Percentiles rank a stretch among this genome's conserved stretches.
phyloP scores from a whole-genome alignment of 2,113 vertebrate genomes.

The Poeciliopsis occidentalis region DNA sequence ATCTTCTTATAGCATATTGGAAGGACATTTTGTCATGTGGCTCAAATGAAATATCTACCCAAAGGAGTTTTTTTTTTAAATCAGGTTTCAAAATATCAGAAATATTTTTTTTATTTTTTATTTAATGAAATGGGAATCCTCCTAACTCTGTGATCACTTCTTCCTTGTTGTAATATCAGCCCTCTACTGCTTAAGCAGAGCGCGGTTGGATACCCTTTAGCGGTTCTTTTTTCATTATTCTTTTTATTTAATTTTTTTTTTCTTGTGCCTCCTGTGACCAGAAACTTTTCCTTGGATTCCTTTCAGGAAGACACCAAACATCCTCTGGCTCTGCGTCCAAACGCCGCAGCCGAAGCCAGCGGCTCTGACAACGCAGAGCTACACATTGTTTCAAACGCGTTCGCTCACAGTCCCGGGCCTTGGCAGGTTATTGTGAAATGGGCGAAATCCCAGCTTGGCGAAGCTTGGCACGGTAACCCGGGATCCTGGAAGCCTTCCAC shows the following conservation, averaged over 20 bases:
- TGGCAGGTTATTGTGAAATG: slow-evolving; percentile 68
- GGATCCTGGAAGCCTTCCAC: slow-evolving; percentile 79
- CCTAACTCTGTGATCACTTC: slow-evolving; percentile 3
- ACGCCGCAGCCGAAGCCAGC: slow-evolving; percentile 36
- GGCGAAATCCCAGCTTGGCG: slow-evolving; percentile 75
- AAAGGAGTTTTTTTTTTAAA: too few species aligned
- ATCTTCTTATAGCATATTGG: too few species aligned
- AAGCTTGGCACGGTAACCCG: slow-evolving; percentile 66
- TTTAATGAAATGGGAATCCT: not conserved
- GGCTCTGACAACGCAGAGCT: slow-evolving; percentile 57
- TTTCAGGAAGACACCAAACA: slow-evolving; percentile 50
- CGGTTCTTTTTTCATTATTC: slow-evolving; percentile 24
- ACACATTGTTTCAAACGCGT: slow-evolving; percentile 69
- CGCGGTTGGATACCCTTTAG: slow-evolving; percentile 43
- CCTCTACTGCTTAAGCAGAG: slow-evolving; percentile 10
- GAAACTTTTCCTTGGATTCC: slow-evolving; percentile 53
- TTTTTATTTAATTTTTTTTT: too few species aligned
- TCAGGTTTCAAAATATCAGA: too few species aligned
- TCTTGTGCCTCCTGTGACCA: slow-evolving; percentile 32
- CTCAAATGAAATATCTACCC: too few species aligned
- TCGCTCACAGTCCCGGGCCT: slow-evolving; percentile 66
- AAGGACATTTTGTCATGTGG: too few species aligned
- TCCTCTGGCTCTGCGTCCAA: slow-evolving; percentile 48
- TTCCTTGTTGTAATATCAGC: slow-evolving; percentile 35
- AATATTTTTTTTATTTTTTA: too few species aligned